Base-by-base conservation (phyloP, 2,888 invertebrate species). In the Sepiola atlantica region DNA sequence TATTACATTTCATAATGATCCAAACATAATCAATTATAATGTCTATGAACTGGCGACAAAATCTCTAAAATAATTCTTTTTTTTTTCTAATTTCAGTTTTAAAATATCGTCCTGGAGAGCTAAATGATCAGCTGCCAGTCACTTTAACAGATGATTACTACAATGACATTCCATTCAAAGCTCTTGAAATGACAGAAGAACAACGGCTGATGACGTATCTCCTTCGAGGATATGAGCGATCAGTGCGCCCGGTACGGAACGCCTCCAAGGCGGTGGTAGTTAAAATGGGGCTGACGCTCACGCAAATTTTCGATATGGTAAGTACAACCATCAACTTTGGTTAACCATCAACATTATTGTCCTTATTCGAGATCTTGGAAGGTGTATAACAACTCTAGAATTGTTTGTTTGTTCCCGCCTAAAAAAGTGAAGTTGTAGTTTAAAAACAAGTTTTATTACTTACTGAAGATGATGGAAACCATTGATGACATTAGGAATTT, bases 221-320 rank as follows among this genome's bases (percentile, higher is more conserved):
- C 91, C 97, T 98, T 96, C 94, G 96, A 94, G 97, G 97, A 20
- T 98, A 98, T 95, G 98, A 98, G 95, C 97, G 97, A 94, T 97
- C 97, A 45, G 98, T 98, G 4, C 96, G 98, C 24, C 98, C 98
- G 0, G 98, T 98, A 14, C 95, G 97, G 94, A 98, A 98, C 96
- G 97, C 98, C 6, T 97, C 97, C 4, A 96, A 97, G 24, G 97
- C 97, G 0, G 97, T 98, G 20, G 96, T 97, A 35, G 97, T 98
- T 93, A 96, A 97, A 95, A 97, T 98, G 95, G 98, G 98, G 45
- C 97, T 98, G 95, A 98, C 98, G 10, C 96, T 98, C 94, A 98
- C 98, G 28, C 98, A 98, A 95, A 98, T 98, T 94, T 98, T 98
- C 95, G 98, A 98, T 95, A 97, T 98, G 97, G 98, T 98, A 96